These are phyloP conservation scores for Illadopsis cleaveri DNA, from an alignment of 2,113 vertebrate genomes.

Conservation along the genomic window DNA sequence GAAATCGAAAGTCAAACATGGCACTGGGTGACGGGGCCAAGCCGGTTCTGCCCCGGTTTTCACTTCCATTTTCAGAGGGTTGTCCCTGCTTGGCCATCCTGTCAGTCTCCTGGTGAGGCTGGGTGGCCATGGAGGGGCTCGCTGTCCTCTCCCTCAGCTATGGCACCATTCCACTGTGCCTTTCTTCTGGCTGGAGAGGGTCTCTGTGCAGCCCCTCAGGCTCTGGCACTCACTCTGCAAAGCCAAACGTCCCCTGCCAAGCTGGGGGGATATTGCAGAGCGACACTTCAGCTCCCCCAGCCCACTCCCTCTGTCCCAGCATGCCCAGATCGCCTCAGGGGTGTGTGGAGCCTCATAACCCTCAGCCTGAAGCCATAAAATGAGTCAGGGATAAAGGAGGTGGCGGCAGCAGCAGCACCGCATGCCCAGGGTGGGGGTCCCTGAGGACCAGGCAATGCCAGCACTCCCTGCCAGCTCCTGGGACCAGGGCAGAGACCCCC, in stretches of 20 bases:
- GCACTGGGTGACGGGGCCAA: background rate
- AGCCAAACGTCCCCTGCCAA: background rate
- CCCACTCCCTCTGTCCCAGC: background rate
- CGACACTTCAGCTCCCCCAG: background rate
- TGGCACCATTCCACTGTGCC: accelerated
- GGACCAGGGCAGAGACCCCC: background rate
- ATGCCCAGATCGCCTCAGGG: background rate
- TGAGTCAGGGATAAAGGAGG: constrained; percentile 3
- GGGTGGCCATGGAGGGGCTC: background rate
- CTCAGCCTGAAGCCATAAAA: constrained; percentile 45
- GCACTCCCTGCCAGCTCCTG: background rate
- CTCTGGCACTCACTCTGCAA: background rate
- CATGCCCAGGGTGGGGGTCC: background rate
- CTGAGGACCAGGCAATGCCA: accelerated
- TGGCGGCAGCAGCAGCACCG: background rate
- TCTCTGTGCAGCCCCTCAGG: background rate
- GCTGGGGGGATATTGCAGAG: background rate
- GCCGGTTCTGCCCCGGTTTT: background rate
- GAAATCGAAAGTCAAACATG: constrained; percentile 63
- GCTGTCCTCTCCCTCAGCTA: background rate
- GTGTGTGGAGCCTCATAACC: constrained; percentile 1
- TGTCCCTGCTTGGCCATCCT: accelerated
- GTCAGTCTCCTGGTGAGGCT: accelerated
- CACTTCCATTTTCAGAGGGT: constrained; percentile 46
- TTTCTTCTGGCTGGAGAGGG: accelerated